Conservation (phyloP, 1,140 invertebrate genomes). For the Drosophila nannoptera region DNA sequence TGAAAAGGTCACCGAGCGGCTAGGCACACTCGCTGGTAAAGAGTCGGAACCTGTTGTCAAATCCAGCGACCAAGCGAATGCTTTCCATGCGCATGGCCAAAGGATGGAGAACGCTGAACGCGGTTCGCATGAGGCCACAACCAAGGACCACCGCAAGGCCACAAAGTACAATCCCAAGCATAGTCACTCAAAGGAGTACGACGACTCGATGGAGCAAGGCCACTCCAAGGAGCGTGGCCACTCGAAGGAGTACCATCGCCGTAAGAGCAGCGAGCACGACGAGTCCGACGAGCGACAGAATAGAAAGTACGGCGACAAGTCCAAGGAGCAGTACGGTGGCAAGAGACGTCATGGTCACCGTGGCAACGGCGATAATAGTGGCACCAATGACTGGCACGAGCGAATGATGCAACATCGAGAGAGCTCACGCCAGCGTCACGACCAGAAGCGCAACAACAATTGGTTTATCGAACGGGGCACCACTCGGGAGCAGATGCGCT, state of each 20-base stretch:
- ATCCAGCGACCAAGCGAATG: constrained; percentile 10
- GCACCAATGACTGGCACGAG: constrained; percentile 69
- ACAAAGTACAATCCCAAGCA: not conserved
- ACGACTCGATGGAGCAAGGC: constrained; percentile 39
- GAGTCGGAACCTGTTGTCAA: not conserved
- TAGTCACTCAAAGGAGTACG: constrained; percentile 28
- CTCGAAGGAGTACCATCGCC: constrained; percentile 29
- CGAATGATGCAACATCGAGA: constrained; percentile 71
- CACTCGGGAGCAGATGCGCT: constrained; percentile 61
- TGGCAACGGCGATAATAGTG: constrained; percentile 34
- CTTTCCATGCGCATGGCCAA: constrained; percentile 16
- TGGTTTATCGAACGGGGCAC: constrained; percentile 70
- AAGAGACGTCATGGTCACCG: constrained; percentile 2
- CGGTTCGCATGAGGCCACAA: not conserved
- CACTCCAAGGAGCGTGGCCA: constrained; percentile 38
- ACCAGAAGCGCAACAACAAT: constrained; percentile 61
- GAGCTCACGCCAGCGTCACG: constrained; percentile 46
- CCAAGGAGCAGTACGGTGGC: constrained; percentile 13
- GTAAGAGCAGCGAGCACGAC: constrained; percentile 12
- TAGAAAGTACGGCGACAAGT: constrained; percentile 15
- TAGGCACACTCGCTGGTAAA: constrained; percentile 42
- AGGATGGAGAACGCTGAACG: constrained; percentile 24
- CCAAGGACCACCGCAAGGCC: constrained; percentile 32
- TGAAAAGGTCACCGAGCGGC: constrained; percentile 66
- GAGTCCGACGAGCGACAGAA: constrained; percentile 22